A percentile compares a stretch with the other conserved stretches of the same genome.
These are phyloP conservation scores for Marcusenius ussheri DNA, from an alignment of 2,113 vertebrate species.

Conservation along the genomic window DNA sequence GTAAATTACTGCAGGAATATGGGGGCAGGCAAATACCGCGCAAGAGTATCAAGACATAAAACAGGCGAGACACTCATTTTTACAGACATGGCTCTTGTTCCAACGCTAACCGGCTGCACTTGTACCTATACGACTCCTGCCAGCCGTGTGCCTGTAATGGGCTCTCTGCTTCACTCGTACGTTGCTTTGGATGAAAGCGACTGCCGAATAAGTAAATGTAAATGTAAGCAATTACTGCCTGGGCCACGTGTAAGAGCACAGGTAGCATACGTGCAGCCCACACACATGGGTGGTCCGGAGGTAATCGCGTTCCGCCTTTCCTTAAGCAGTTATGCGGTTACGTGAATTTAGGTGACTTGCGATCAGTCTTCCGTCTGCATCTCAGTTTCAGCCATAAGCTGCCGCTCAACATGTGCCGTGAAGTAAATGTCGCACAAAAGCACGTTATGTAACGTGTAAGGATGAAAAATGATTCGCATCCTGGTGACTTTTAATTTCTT, in stretches of 20 bases:
- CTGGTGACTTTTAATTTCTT: background rate
- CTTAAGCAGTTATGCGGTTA: background rate
- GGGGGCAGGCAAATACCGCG: background rate
- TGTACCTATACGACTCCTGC: background rate
- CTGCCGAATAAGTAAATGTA: background rate
- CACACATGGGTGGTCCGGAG: background rate
- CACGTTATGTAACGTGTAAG: background rate
- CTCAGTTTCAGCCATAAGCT: no score
- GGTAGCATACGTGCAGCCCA: background rate
- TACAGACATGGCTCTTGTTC: background rate
- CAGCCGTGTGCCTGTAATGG: background rate
- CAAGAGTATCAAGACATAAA: background rate
- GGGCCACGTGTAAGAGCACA: background rate
- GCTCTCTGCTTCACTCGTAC: background rate
- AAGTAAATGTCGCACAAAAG: background rate
- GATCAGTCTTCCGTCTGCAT: background rate
- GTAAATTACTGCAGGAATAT: background rate
- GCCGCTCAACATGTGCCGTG: background rate
- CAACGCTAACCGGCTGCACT: background rate
- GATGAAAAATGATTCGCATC: background rate
- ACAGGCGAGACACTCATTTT: background rate
- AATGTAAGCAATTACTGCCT: background rate
- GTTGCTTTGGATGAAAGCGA: background rate
- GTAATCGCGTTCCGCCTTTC: background rate
- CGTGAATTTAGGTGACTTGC: background rate